phyloP scores from a whole-genome alignment of 2,888 invertebrate genomes.

The Dromius quadrimaculatus region DNA sequence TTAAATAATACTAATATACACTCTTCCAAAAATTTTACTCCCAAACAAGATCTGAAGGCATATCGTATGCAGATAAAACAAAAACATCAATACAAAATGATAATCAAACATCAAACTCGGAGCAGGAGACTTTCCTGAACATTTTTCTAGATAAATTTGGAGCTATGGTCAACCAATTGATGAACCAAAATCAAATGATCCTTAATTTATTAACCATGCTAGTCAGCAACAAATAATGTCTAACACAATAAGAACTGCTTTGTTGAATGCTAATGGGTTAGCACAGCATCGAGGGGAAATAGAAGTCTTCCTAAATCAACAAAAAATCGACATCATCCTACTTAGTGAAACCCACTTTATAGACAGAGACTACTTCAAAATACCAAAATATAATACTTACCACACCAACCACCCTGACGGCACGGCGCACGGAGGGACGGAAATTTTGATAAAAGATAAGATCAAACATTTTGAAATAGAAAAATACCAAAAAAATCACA shows the following conservation, averaged over 20 bases:
- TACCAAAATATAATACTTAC: slow-evolving; percentile 42
- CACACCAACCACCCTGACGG: slow-evolving; percentile 50
- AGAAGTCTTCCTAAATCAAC: slow-evolving; percentile 33
- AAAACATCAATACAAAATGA: slow-evolving; percentile 20
- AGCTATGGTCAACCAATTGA: slow-evolving; percentile 52
- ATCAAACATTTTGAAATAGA: slow-evolving; percentile 46
- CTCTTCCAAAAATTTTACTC: slow-evolving; percentile 32
- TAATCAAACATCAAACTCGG: slow-evolving; percentile 32
- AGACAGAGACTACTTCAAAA: slow-evolving; percentile 47
- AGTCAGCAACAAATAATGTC: slow-evolving; percentile 43
- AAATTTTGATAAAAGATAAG: slow-evolving; percentile 40
- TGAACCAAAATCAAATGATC: slow-evolving; percentile 53
- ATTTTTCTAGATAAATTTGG: slow-evolving; percentile 51
- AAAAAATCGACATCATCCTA: too few relatives aligned
- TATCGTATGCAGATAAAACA: slow-evolving; percentile 28
- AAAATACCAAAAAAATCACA: slow-evolving; percentile 26
- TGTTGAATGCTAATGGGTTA: slow-evolving; percentile 52
- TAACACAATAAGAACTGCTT: slow-evolving; percentile 47
- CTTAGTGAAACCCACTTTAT: slow-evolving; percentile 38
- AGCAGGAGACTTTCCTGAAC: slow-evolving; percentile 18
- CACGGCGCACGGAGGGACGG: slow-evolving; percentile 42
- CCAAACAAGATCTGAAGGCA: slow-evolving; percentile 33
- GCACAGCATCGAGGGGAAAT: slow-evolving; percentile 41
- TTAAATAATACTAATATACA: not conserved
- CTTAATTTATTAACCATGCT: slow-evolving; percentile 52